phyloP scores from a whole-genome alignment of 2,888 invertebrate genomes.

The Dicycla oo region DNA sequence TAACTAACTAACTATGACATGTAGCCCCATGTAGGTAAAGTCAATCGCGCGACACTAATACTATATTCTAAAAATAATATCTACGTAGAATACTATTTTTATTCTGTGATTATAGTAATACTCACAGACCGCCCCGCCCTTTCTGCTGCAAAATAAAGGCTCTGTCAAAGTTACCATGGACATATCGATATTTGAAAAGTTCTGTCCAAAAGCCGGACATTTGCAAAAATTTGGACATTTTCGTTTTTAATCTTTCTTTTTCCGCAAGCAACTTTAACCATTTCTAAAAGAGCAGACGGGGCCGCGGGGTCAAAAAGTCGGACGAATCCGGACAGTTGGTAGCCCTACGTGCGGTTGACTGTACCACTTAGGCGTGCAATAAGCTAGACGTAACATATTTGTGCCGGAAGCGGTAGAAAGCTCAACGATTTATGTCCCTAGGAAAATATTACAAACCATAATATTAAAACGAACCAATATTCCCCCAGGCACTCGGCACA shows the following conservation, averaged over 20 bases:
- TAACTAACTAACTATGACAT: not conserved
- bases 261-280: not conserved
- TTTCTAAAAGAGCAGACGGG: not conserved
- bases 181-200: not conserved
- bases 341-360: not conserved
- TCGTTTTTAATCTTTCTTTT: not conserved
- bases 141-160: slow-evolving; percentile 2
- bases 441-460: too few species aligned
- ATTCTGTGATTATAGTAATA: too few species aligned
- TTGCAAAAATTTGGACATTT: not conserved
- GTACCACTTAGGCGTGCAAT: slow-evolving; percentile 31
- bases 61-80: too few species aligned
- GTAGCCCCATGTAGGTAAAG: not conserved
- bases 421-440: slow-evolving; percentile 46
- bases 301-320: not conserved
- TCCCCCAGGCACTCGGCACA: too few species aligned
- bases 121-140: not conserved
- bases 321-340: not conserved
- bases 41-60: not conserved
- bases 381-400: slow-evolving; percentile 53
- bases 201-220: not conserved
- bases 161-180: not conserved
- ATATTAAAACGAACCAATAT: too few species aligned
- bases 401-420: slow-evolving; percentile 47
- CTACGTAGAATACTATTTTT: too few species aligned